Percentiles rank a stretch among this genome's conserved stretches.
Evolutionary conservation across 2,113 vertebrate genomes (phyloP).

Genomic region (Tragelaphus imberbis): DNA sequence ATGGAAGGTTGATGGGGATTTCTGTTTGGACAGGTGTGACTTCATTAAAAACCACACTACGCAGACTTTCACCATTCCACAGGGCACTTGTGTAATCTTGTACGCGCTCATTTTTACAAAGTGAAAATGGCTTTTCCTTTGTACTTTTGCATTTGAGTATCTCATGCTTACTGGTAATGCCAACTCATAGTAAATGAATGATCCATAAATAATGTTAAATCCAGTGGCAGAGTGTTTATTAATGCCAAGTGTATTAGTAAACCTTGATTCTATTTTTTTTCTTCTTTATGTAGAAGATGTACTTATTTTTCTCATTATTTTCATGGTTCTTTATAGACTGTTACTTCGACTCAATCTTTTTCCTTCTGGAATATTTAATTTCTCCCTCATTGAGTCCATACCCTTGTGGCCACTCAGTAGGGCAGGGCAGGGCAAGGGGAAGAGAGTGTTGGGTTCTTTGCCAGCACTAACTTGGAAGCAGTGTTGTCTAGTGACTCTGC

Average conservation of each 20-base stretch:
- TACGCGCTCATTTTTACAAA: neutral
- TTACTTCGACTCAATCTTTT: neutral
- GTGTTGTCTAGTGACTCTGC: neutral
- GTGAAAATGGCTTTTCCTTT: neutral
- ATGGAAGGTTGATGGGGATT: neutral
- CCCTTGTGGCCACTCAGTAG: neutral
- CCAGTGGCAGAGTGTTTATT: neutral
- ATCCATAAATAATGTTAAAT: neutral
- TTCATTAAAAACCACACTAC: neutral
- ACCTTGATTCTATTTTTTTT: neutral
- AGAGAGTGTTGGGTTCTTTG: neutral
- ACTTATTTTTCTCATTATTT: neutral
- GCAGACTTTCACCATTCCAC: neutral
- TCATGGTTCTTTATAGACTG: neutral
- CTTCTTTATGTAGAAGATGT: neutral
- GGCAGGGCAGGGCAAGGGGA: neutral
- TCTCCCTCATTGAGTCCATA: neutral
- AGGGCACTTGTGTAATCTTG: neutral
- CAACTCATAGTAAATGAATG: neutral
- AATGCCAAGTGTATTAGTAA: neutral
- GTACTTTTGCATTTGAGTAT: neutral
- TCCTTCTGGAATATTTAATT: neutral
- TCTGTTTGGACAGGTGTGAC: neutral
- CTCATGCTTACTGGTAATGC: neutral
- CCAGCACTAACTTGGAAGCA: neutral